Percentiles rank a stretch among this genome's conserved stretches.
Evolutionary conservation across 2,888 invertebrate species (phyloP).

Genomic region (Thysanoteuthis rhombus): DNA sequence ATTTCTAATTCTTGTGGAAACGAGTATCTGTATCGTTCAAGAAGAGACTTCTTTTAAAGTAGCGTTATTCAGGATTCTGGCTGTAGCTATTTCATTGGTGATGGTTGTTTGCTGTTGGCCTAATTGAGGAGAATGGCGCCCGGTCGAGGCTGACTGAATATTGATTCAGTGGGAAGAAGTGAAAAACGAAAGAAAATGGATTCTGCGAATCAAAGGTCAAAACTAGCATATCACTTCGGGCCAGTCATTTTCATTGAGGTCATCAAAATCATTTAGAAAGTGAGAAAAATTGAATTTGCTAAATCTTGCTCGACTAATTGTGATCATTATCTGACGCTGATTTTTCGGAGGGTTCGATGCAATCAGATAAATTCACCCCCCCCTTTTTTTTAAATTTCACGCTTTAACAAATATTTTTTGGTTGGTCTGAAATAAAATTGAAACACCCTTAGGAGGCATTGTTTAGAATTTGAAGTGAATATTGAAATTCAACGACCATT

Average conservation of each 20-base stretch:
- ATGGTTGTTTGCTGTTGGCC: not conserved
- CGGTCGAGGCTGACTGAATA: not conserved
- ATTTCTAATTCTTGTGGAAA: slow-evolving; percentile 1
- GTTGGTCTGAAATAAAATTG: not conserved
- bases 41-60: not conserved
- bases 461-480: not conserved
- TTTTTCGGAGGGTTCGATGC: not conserved
- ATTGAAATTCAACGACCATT: not conserved
- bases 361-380: not conserved
- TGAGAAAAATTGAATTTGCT: not conserved
- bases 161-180: not conserved
- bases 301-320: not conserved
- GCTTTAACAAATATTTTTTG: not conserved
- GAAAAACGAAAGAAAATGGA: not conserved
- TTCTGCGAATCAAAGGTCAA: not conserved
- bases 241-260: not conserved
- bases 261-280: not conserved
- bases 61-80: not conserved
- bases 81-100: not conserved
- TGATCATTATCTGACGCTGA: not conserved
- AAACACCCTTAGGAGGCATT: not conserved
- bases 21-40: not conserved
- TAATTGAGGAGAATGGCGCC: not conserved
- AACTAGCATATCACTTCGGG: not conserved
- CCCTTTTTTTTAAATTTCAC: not conserved